Evolutionary conservation across 1,140 invertebrate genomes (phyloP), one percentile per base, ranked within the genome.

Genomic region (Eulimnadia texana): DNA sequence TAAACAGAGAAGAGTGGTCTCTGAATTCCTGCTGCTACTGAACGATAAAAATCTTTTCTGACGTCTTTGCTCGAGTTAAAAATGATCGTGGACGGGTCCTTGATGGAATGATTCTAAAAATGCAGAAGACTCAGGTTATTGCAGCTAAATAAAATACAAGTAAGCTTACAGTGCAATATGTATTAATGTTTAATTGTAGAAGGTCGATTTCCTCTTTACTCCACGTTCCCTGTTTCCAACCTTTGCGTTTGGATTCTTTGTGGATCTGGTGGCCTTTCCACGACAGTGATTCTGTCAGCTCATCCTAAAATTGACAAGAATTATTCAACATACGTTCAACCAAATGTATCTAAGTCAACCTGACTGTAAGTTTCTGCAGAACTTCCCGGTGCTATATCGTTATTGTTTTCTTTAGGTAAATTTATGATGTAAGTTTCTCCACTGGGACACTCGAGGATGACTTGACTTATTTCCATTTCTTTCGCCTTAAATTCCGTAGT

Each of bases 21-120:
- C 61, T 77, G 70, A 27, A 78, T 67, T 11, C 76, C 76, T 57
- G 69, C 67, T 2, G 77, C 75, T 49, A 77, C 67, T 3, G 72
- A 71, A 10, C 75, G 64, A 66, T 78, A 78, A 65, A 78, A 78
- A 61, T 77, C 74, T 67, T 77, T 77, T 28, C 77, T 65, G 65
- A 77, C 74, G 65, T 77, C 75, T 66, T 78, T 78, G 0, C 73
- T 71, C 72, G 75, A 76, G 60, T 76, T 72, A 69, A 78, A 78
- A 25, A 78, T 76, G 16, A 78, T 72, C 54, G 73, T 71, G 60
- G 72, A 71, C 62, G 76, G 74, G 60, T 77, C 72, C 49, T 63
- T 60, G 23, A 78, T 72, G 27, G 68, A 68, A 62, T 70, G 68
- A 19, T 73, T 33, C 55, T 57, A 29, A 57, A 33, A 55, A 68